Base-by-base conservation (phyloP, 2,888 invertebrate species). In the Dusona sp. region DNA sequence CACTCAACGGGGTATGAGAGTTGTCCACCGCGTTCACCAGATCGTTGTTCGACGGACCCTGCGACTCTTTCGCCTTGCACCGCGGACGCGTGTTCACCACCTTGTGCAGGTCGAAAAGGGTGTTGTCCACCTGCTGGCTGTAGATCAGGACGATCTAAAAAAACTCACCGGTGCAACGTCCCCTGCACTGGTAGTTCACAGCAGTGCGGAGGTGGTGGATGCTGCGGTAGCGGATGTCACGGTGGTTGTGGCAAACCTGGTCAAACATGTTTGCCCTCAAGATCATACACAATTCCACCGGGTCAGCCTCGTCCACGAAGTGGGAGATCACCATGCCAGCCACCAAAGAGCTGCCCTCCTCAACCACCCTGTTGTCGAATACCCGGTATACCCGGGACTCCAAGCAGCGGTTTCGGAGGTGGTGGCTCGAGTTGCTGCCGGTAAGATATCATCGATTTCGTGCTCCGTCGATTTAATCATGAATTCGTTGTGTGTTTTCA, bases 181-280 rank as follows among this genome's bases (percentile, higher is more conserved):
- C 88, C 89, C 1, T 92, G 92, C 83, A 86, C 78, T 13, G 83
- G 84, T 13, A 88, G 89, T 19, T 33, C 81, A 54, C 88, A 85
- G 75, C 84, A 88, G 68, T 92, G 92, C 73, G 91, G 91, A 8
- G 89, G 90, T 19, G 91, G 92, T 54, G 92, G 92, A 87, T 91
- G 89, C 75, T 92, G 93, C 84, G 92, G 92, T n/a, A 75, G 90
- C 70, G 92, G 93, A 86, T 92, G 92, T 83, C 90, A 91, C 25
- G 92, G 92, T 65, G 90, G 92, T 79, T 92, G 92, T 79, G 92
- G 91, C 67, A 91, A 91, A 85, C 88, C 90, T 22, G 92, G 91
- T 29, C 92, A 91, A 73, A 88, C 83, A 11, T 93, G 91, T 87
- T 84, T 90, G 84, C 91, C 92, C 6, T 57, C 88, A 22, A 90